Evolutionary conservation across 2,113 vertebrate genomes (phyloP).

Genomic region (Taxidea taxus): DNA sequence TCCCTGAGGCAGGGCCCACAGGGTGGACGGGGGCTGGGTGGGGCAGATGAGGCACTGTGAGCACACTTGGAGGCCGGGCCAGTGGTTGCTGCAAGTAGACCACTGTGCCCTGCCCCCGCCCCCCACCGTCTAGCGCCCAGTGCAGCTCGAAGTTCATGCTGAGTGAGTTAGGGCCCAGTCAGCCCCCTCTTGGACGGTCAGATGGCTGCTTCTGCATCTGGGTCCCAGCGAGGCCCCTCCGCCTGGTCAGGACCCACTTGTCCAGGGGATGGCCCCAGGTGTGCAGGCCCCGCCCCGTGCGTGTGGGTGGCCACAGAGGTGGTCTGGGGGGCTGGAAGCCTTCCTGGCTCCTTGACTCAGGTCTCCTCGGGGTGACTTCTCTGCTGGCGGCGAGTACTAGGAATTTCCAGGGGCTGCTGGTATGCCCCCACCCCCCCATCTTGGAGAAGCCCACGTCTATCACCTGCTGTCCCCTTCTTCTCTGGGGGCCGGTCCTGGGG

Average conservation of each 20-base stretch:
- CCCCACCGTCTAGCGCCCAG: no score
- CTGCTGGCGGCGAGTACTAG: background rate
- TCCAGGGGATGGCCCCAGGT: background rate
- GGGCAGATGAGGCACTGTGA: no score
- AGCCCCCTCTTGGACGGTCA: background rate
- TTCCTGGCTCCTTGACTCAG: background rate
- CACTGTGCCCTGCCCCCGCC: background rate
- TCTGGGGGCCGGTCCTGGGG: background rate
- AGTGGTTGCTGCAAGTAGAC: background rate
- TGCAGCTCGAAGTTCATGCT: accelerated
- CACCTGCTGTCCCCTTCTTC: background rate
- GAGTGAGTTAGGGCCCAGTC: background rate
- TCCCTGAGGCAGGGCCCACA: background rate
- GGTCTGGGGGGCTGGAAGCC: background rate
- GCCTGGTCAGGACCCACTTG: background rate
- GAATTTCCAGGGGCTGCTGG: background rate
- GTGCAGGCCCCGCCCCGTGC: background rate
- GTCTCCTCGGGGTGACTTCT: background rate
- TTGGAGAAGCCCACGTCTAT: background rate
- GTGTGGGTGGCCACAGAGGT: background rate
- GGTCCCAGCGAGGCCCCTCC: background rate
- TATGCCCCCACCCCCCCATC: accelerated
- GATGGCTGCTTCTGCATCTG: background rate
- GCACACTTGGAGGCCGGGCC: background rate
- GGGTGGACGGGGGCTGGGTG: background rate